These are phyloP conservation scores for Catamblyrhynchus diadema DNA, from an alignment of 2,797 vertebrate species.

Conservation along the genomic window DNA sequence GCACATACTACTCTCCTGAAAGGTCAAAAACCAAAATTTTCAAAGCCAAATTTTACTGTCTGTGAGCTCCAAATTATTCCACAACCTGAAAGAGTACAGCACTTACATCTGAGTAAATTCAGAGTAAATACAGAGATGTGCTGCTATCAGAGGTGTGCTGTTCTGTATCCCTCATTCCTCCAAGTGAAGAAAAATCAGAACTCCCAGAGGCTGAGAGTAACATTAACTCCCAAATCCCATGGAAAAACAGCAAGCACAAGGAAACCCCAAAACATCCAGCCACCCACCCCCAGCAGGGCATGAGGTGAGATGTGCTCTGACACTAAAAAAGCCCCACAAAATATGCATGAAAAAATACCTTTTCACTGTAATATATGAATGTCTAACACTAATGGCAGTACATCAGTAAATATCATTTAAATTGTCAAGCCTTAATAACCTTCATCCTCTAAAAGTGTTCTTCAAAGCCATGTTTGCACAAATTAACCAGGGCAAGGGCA, in stretches of 20 bases:
- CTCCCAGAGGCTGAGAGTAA: not conserved
- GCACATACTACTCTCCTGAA: not conserved
- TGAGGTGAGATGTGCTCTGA: not conserved
- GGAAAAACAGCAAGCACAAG: accelerated
- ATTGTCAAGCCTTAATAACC: not conserved
- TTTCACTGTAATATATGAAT: not conserved
- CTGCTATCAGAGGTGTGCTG: not conserved
- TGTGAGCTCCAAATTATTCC: not conserved
- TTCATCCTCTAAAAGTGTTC: not conserved
- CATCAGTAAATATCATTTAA: not conserved
- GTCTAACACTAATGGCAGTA: not conserved
- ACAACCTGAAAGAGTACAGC: not conserved
- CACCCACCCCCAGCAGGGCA: not conserved
- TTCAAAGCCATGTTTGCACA: not conserved
- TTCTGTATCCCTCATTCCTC: not conserved
- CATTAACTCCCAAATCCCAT: accelerated
- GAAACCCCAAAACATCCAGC: not conserved
- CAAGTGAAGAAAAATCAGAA: not conserved
- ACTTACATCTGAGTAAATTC: not conserved
- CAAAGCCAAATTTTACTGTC: not conserved
- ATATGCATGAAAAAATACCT: not conserved
- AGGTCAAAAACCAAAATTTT: not conserved
- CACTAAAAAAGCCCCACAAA: not conserved
- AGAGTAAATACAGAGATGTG: not conserved
- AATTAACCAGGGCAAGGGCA: not conserved